Percentiles rank a stretch among this genome's conserved stretches.
phyloP scores from a whole-genome alignment of 2,113 vertebrate species.

The Rhabdornis inornatus region DNA sequence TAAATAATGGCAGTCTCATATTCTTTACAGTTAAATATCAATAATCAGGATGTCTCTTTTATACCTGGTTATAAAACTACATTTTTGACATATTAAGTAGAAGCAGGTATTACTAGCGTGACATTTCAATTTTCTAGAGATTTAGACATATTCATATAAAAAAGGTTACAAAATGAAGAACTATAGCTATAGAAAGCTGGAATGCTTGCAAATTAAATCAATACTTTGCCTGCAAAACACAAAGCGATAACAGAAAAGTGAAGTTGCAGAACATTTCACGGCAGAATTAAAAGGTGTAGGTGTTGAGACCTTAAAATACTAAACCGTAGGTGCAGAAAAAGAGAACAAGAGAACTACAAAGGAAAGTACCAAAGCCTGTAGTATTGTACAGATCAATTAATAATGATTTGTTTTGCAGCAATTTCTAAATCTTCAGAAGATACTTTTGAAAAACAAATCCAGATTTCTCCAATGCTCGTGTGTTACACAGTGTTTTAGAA shows the following conservation, averaged over 20 bases:
- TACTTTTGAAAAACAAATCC: background rate
- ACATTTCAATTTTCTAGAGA: conserved; percentile 65
- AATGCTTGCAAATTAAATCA: conserved; percentile 61
- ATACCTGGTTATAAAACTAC: conserved; percentile 43
- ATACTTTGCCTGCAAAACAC: conserved; percentile 59
- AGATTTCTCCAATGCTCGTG: background rate
- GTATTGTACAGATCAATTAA: conserved; percentile 20
- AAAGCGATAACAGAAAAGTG: conserved; percentile 48
- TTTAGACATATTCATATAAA: conserved; percentile 63
- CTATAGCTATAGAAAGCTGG: conserved; percentile 42
- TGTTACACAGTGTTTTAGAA: background rate
- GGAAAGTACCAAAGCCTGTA: background rate
- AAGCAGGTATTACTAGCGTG: conserved; percentile 54
- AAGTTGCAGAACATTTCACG: conserved; percentile 59
- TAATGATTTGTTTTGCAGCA: background rate
- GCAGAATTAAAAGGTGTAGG: conserved; percentile 60
- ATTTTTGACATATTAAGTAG: conserved; percentile 68
- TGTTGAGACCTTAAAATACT: conserved; percentile 67
- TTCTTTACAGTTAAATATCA: conserved; percentile 69
- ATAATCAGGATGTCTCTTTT: conserved; percentile 69
- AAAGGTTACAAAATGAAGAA: conserved; percentile 61
- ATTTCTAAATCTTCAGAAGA: background rate
- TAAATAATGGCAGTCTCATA: conserved; percentile 70
- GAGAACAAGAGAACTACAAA: conserved; percentile 32
- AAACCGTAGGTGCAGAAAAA: conserved; percentile 38